These are phyloP conservation scores for Pristis pectinata DNA, from an alignment of 2,797 vertebrate species.

Conservation along the genomic window DNA sequence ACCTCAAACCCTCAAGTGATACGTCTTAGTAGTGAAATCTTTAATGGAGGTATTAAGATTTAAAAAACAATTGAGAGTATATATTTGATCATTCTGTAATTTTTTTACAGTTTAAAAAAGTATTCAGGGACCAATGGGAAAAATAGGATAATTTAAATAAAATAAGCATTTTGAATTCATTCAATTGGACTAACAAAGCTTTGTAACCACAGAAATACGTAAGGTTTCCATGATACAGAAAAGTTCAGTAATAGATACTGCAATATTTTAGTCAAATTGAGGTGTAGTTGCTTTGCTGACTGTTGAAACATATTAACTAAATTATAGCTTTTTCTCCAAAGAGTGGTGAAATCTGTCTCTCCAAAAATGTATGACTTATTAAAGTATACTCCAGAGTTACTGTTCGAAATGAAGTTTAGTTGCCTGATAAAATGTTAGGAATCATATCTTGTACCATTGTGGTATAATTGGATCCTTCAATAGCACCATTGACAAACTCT, in stretches of 20 bases:
- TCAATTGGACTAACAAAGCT: neutral
- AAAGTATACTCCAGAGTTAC: neutral
- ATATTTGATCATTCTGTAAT: neutral
- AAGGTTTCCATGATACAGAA: neutral
- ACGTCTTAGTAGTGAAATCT: neutral
- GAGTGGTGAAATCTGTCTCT: neutral
- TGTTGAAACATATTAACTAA: neutral
- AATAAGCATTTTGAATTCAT: neutral
- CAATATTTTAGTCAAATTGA: neutral
- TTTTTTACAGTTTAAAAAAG: neutral
- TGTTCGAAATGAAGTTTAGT: neutral
- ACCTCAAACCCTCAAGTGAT: neutral
- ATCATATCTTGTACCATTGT: neutral
- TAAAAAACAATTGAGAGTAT: neutral
- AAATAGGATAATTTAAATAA: neutral
- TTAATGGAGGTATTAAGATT: neutral
- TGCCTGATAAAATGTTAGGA: neutral
- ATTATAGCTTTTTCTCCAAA: neutral
- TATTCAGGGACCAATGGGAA: neutral
- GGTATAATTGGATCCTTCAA: neutral
- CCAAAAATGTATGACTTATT: neutral
- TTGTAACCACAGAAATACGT: neutral
- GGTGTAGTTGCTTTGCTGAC: neutral
- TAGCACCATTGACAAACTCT: neutral
- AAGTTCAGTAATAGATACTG: too few species aligned